phyloP scores from a whole-genome alignment of 2,888 invertebrate genomes.

The Temnothorax unifasciatus region DNA sequence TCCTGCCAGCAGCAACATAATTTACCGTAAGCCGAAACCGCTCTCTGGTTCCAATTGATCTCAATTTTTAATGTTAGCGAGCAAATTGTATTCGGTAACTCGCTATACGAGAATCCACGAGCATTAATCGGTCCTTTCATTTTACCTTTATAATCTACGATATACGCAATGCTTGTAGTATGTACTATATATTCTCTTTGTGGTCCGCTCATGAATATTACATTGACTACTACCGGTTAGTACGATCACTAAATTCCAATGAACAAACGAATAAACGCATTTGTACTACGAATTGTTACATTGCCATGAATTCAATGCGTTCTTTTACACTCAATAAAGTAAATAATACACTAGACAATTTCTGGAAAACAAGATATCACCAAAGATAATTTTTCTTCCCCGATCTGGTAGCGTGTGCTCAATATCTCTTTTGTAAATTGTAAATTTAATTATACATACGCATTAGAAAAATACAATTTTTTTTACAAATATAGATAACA shows the following conservation, averaged over 20 bases:
- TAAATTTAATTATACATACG: neutral
- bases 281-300: neutral
- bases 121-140: conserved; percentile 27
- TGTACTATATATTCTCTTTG: conserved; percentile 46
- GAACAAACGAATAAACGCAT: conserved; percentile 28
- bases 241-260: conserved; percentile 39
- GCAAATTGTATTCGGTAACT: neutral
- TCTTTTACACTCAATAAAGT: neutral
- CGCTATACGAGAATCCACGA: neutral
- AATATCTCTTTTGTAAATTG: neutral
- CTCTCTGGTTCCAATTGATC: conserved; percentile 17
- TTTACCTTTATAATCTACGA: conserved; percentile 30
- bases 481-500: too few species aligned
- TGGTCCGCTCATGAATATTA: conserved; percentile 40
- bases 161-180: neutral
- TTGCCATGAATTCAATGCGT: neutral
- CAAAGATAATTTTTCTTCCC: neutral
- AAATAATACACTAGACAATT: conserved; percentile 10
- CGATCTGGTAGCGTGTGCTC: neutral
- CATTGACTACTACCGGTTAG: conserved; percentile 46
- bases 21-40: conserved; percentile 12
- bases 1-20: neutral
- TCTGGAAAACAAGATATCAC: neutral
- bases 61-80: conserved; percentile 38
- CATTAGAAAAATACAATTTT: neutral